Evolutionary conservation across 1,140 invertebrate species (phyloP).

Genomic region (Nasonia vitripennis): DNA sequence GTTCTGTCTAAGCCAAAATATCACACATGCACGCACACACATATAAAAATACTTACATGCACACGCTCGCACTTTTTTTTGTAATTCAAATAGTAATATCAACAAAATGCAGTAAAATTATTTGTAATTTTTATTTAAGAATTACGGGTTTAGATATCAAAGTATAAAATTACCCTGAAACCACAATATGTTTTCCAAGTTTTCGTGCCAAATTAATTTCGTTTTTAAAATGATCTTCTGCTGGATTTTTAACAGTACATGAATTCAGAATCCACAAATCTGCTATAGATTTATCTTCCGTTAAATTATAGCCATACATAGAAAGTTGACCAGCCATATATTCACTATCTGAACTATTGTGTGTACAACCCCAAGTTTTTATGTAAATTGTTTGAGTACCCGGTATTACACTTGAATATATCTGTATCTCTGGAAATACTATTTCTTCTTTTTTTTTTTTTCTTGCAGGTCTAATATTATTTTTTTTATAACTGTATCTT

Average conservation of each 20-base stretch:
- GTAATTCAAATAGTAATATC: no score
- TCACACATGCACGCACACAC: no score
- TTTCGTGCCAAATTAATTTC: conserved; percentile 88
- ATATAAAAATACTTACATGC: no score
- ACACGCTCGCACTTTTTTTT: no score
- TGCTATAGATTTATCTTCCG: conserved; percentile 87
- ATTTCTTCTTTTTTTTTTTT: conserved; percentile 62
- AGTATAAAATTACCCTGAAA: conserved; percentile 84
- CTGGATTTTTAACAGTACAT: conserved; percentile 97
- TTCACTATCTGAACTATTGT: conserved; percentile 97
- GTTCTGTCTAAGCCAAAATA: no score
- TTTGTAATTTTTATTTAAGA: no score
- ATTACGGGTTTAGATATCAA: not conserved
- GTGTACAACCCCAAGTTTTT: conserved; percentile 98
- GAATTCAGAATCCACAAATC: conserved; percentile 98
- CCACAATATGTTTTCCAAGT: conserved; percentile 89
- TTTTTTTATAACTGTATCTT: conserved; percentile 81
- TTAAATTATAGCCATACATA: conserved; percentile 90
- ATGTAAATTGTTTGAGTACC: conserved; percentile 95
- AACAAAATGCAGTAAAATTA: no score
- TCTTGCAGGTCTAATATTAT: conserved; percentile 80
- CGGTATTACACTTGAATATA: conserved; percentile 73
- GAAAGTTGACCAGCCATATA: conserved; percentile 98
- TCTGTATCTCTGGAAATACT: conserved; percentile 50
- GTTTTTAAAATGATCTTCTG: conserved; percentile 97